These are phyloP conservation scores for Pseudomyrmex concolor DNA, from an alignment of 1,140 invertebrate species.

Conservation along the genomic window DNA sequence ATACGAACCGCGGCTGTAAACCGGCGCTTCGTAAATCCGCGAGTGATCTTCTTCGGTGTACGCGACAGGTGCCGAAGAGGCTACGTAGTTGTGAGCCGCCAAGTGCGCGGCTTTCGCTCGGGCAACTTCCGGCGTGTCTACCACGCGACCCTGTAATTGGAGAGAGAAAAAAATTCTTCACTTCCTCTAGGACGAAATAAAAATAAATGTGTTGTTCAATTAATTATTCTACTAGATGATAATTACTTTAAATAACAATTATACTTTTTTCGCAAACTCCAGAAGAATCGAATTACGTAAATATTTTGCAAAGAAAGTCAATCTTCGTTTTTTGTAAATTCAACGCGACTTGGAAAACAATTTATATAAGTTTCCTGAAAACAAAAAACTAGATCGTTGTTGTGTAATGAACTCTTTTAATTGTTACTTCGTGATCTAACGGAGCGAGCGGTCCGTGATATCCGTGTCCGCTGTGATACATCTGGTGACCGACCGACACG, in stretches of 20 bases:
- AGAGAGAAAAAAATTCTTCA: no score
- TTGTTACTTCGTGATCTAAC: conserved; percentile 69
- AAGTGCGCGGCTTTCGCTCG: conserved; percentile 78
- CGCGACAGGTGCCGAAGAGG: conserved; percentile 49
- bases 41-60: conserved; percentile 15
- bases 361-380: no score
- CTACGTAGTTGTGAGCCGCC: conserved; percentile 65
- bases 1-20: conserved; percentile 43
- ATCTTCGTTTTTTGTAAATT: no score
- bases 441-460: conserved; percentile 73
- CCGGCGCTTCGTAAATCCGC: conserved; percentile 16
- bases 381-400: no score
- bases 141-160: conserved; percentile 67
- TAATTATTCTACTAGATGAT: no score
- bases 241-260: no score
- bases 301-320: no score
- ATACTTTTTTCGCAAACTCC: no score
- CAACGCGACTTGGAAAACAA: no score
- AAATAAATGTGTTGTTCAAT: no score
- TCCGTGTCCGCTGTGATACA: conserved; percentile 66
- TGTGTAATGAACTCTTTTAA: not conserved
- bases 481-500: conserved; percentile 62
- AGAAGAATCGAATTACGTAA: no score
- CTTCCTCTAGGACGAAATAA: no score
- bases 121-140: conserved; percentile 79